Evolutionary conservation across 23 tunicate genomes (phyloP), one percentile per base, ranked within the genome.

Genomic region (Trididemnum nubilum): DNA sequence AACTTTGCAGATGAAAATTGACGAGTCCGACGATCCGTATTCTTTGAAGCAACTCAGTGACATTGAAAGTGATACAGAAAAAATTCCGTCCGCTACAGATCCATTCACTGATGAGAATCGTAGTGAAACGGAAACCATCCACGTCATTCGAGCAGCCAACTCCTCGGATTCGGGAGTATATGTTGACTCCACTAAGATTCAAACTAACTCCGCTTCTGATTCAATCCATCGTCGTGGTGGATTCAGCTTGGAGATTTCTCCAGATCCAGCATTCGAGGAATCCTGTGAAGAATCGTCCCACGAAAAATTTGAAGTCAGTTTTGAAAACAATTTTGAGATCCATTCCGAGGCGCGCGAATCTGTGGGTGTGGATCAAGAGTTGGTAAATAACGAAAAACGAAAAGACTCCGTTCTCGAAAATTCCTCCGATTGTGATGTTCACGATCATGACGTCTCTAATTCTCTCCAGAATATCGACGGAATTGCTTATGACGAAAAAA

Each of bases 101-200:
- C 2, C 58, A 7, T 22, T 39, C 59, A 12, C 19, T 3, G 74
- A 67, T 30, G 74, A 67, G 57, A 24, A 37, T 32, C 74, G 50
- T 33, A 30, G 3, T 67, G 18, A 37, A 4, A 9, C 31, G 7
- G 21, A 67, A 67, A 33, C 7, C 7, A 30, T 15, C 29, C 26
- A 73, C 7, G 58, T 40, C 21, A 40, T 73, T 22, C 78, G 78
- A 77, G 81, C 51, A 36, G 60, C 87, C 2, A 34, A 73, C 7
- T 83, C 81, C 12, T 73, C 87, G 19, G 87, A 83, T 25, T 83
- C 87, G 5, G 81, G 81, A 23, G 61, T 73, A 2, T 73, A 40
- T 25, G 81, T 73, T 27, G 87, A 73, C 23, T 33, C 51, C 30
- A 15, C 66, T 21, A 44, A 22, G n/a, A 66, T 33, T n/a, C 81